Percentiles rank a stretch among this genome's conserved stretches.
Evolutionary conservation across 23 tunicate genomes (phyloP).

Genomic region (Diplosoma virens): DNA sequence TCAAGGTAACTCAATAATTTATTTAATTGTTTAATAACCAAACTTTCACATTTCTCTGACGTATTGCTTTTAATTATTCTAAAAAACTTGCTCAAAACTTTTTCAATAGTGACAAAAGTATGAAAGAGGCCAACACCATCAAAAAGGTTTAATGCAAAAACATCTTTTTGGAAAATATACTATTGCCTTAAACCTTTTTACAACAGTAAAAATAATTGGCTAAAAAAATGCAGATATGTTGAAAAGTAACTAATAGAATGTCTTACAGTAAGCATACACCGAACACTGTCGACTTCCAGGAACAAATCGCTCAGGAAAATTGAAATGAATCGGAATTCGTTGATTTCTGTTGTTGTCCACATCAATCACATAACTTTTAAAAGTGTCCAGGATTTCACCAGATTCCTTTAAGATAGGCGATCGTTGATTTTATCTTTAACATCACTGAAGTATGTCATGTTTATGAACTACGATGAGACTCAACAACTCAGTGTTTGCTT

Average conservation of each 20-base stretch:
- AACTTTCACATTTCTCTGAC: no score
- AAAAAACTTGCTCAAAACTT: no score
- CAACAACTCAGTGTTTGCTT: no score
- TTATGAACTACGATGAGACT: no score
- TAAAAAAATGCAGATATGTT: neutral
- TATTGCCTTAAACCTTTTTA: neutral
- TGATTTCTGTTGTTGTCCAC: neutral
- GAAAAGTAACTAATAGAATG: neutral
- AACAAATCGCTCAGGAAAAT: constrained; percentile 30
- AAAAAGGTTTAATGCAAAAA: neutral
- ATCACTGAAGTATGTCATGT: no score
- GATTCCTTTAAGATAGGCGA: neutral
- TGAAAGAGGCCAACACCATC: neutral
- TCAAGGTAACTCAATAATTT: no score
- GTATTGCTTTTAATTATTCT: no score
- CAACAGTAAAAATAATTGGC: neutral
- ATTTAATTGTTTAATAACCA: no score
- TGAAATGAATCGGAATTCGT: neutral
- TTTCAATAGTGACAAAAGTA: neutral
- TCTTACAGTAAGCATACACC: constrained; percentile 25
- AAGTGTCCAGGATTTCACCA: constrained; percentile 22
- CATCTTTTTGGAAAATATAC: neutral
- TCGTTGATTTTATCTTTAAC: no score
- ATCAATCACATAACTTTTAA: neutral
- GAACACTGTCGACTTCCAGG: constrained; percentile 7